Conservation (phyloP, 2,113 vertebrate genomes). For the Cettia cetti region DNA sequence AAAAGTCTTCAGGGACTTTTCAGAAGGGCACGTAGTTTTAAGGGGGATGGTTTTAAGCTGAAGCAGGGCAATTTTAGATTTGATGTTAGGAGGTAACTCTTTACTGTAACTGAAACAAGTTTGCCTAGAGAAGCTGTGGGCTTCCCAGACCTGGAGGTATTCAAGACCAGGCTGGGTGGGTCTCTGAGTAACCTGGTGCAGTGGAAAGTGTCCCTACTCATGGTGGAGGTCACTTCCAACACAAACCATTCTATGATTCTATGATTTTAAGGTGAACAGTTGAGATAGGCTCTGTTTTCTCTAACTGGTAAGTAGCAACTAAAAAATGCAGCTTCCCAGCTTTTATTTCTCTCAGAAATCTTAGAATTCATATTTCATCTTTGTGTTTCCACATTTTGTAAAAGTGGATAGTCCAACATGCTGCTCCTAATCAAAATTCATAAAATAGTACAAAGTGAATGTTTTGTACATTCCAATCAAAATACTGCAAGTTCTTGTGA, state of each 20-base stretch:
- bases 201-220: too few relatives aligned
- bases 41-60: not conserved
- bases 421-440: not conserved
- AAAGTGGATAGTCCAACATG: not conserved
- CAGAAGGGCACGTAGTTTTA: too few relatives aligned
- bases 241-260: not conserved
- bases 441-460: not conserved
- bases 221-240: not conserved
- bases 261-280: not conserved
- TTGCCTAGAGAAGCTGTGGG: not conserved
- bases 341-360: not conserved
- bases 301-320: not conserved
- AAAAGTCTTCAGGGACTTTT: not conserved
- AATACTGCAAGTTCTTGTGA: not conserved
- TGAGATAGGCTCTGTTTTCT: not conserved
- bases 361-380: not conserved
- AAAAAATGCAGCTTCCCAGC: not conserved
- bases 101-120: not conserved
- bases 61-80: not conserved
- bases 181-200: not conserved
- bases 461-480: not conserved
- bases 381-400: not conserved
- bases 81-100: not conserved
- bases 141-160: not conserved
- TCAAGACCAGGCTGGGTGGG: not conserved